A percentile compares a stretch with the other conserved stretches of the same genome.
Evolutionary conservation across 2,888 invertebrate genomes (phyloP).

Genomic region (Andrena haemorrhoa): DNA sequence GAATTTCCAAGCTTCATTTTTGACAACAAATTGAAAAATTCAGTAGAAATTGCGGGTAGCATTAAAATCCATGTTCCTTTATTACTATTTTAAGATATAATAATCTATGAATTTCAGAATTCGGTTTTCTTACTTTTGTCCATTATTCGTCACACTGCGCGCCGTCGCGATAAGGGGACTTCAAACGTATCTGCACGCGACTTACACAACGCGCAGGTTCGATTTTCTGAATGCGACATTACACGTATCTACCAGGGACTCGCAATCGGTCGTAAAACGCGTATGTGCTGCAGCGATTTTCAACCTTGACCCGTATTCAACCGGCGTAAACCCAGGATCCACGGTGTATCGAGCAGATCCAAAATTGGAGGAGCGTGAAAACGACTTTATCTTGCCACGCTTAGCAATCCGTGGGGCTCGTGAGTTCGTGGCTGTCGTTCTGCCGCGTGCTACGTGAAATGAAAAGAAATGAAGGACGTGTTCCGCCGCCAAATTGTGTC

Average conservation of each 20-base stretch:
- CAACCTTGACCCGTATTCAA: slow-evolving; percentile 81
- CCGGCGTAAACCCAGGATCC: slow-evolving; percentile 69
- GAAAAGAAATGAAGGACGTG: slow-evolving; percentile 79
- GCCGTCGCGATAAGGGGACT: background rate
- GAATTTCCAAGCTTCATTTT: too few species aligned
- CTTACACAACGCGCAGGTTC: background rate
- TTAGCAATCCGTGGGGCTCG: background rate
- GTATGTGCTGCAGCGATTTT: slow-evolving; percentile 66
- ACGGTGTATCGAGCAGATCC: slow-evolving; percentile 65
- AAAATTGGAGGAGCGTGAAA: slow-evolving; percentile 52
- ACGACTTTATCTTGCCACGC: slow-evolving; percentile 40
- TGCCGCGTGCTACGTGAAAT: slow-evolving; percentile 70
- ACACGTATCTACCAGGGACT: background rate
- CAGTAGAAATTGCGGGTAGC: too few species aligned
- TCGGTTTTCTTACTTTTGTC: too few species aligned
- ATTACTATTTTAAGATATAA: too few species aligned
- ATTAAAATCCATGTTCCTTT: too few species aligned
- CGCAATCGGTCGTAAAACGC: slow-evolving; percentile 5
- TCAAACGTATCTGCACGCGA: background rate
- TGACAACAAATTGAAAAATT: too few species aligned
- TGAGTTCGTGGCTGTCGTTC: slow-evolving; percentile 32
- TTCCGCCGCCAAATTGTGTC: slow-evolving; percentile 78
- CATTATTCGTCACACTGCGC: too few species aligned
- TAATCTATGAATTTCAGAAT: too few species aligned
- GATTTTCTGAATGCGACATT: slow-evolving; percentile 5